A percentile compares a stretch with the other conserved stretches of the same genome.
These are phyloP conservation scores for Helobdella robusta DNA, from an alignment of 2,888 invertebrate genomes.

Conservation along the genomic window DNA sequence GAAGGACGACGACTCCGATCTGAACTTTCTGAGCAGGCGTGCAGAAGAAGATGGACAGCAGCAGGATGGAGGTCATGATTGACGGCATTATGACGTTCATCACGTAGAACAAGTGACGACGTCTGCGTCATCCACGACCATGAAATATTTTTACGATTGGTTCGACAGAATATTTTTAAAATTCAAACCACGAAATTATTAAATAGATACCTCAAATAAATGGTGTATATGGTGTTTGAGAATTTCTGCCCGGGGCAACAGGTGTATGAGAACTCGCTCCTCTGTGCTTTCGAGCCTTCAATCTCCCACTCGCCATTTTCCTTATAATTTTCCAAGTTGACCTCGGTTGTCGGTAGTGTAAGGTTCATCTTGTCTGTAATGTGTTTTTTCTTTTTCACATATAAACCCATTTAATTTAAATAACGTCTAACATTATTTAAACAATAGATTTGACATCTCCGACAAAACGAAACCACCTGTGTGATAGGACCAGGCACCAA, in stretches of 20 bases:
- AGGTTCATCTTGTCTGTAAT: slow-evolving; percentile 36
- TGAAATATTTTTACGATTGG: too few relatives aligned
- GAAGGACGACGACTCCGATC: slow-evolving; percentile 35
- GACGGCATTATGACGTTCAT: slow-evolving; percentile 35
- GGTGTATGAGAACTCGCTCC: slow-evolving; percentile 35
- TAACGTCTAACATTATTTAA: too few relatives aligned
- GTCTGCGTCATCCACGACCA: slow-evolving; percentile 16
- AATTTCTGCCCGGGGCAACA: slow-evolving; percentile 33
- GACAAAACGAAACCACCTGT: too few relatives aligned
- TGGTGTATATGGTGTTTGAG: slow-evolving; percentile 30
- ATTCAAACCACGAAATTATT: too few relatives aligned
- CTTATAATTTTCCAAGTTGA: slow-evolving; percentile 35
- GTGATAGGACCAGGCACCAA: slow-evolving; percentile 36
- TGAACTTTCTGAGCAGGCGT: slow-evolving; percentile 36
- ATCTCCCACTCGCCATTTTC: slow-evolving; percentile 36
- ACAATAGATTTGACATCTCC: too few relatives aligned
- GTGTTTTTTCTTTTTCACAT: too few relatives aligned
- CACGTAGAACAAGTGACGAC: slow-evolving; percentile 34
- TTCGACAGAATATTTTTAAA: too few relatives aligned
- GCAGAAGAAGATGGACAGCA: slow-evolving; percentile 36
- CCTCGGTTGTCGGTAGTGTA: slow-evolving; percentile 27
- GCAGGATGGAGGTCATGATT: slow-evolving; percentile 37
- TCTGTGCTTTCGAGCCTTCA: slow-evolving; percentile 26
- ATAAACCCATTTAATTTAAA: too few relatives aligned
- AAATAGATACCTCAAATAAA: slow-evolving; percentile 30